Base-by-base conservation (phyloP, 2,113 vertebrate genomes). In the Cromileptes altivelis region DNA sequence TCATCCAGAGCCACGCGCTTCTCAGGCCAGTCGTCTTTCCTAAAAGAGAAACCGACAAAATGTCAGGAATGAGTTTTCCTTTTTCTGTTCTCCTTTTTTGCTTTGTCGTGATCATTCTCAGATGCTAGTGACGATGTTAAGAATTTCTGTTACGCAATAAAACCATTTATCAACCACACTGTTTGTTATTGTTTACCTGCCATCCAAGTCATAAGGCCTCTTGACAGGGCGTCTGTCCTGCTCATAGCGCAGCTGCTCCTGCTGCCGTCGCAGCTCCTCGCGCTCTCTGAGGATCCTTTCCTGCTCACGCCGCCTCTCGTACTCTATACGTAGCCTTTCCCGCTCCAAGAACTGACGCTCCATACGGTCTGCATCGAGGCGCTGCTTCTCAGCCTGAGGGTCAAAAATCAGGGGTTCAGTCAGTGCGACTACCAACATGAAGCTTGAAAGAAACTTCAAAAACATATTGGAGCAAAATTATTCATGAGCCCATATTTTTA, bases 251-350 rank as follows among this genome's bases (percentile, higher is more conserved):
- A 99, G 91, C 89, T 98, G 97, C 7, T 99, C 98, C 80, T 99
- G 98, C 93, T 99, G 98, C 0, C 97, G 94, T 0, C 97, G 95
- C 80, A 99, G 95, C 92, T 99, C 98, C 0, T 99, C 98, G 0
- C 97, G 95, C 94, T 99, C 98, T 0, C 97, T 92, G 47, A 97
- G 96, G 91, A 99, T 99, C 10, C 98, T 92, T 42, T 99, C 98
- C 93, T 99, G 98, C 9, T 99, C 98, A 0, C 97, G 94, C 0
- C 97, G 91, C 50, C 98, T 94, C 52, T 99, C 98, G 0, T 97
- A 98, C 86, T 99, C 98, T 2, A 99, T 97, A 0, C 97, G 96
- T 89, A 98, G 92, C 37, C 97, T 94, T 75, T 99, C 98, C 0
- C 97, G 96, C 91, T 99, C 98, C 81, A 99, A 49, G 53, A 97